Conservation (phyloP, 1,140 invertebrate species). For the Solenopsis invicta region DNA sequence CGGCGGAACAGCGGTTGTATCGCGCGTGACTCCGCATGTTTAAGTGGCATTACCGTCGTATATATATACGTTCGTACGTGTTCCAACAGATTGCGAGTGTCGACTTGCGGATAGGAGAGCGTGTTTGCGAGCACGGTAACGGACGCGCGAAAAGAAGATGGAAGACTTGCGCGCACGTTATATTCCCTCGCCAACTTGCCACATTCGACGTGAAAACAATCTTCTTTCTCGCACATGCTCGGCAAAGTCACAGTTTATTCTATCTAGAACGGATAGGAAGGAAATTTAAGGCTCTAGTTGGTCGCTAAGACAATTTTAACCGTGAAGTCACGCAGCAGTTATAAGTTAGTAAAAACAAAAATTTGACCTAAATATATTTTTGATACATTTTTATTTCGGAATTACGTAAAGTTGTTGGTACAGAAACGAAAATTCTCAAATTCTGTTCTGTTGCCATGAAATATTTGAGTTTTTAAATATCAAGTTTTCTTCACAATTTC, state of each 20-base stretch:
- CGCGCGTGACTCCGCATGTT: slow-evolving; percentile 79
- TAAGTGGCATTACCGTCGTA: slow-evolving; percentile 68
- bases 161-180: slow-evolving; percentile 45
- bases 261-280: background rate
- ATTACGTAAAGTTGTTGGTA: background rate
- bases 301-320: background rate
- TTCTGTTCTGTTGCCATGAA: background rate
- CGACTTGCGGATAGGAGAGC: slow-evolving; percentile 29
- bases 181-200: slow-evolving; percentile 33
- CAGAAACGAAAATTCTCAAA: background rate
- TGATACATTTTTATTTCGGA: background rate
- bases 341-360: background rate
- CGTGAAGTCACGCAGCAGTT: background rate
- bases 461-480: background rate
- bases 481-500: background rate
- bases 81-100: slow-evolving; percentile 59
- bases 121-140: slow-evolving; percentile 37
- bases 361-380: background rate
- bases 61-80: slow-evolving; percentile 55
- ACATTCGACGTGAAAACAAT: slow-evolving; percentile 47
- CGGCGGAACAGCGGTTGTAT: slow-evolving; percentile 70
- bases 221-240: slow-evolving; percentile 16
- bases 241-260: slow-evolving; percentile 30
- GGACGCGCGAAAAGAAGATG: slow-evolving; percentile 56
- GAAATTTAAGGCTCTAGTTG: slow-evolving; percentile 32